Evolutionary conservation across 2,888 invertebrate species (phyloP).

Genomic region (Tenthredo notha): DNA sequence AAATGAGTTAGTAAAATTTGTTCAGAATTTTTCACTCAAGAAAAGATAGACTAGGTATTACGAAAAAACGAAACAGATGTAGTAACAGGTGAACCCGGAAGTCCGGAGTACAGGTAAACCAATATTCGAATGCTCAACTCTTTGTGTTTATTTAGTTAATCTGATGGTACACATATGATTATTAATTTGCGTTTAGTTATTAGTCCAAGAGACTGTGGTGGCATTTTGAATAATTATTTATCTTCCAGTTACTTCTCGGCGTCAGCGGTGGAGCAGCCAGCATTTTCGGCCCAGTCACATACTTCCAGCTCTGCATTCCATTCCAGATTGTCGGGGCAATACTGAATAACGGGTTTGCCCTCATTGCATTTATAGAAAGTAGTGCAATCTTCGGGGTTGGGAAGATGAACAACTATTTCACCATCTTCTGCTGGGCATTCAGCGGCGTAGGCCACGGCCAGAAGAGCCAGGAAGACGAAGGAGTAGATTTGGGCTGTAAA

Average conservation of each 20-base stretch:
- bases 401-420: conserved; percentile 62
- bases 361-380: conserved; percentile 65
- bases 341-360: conserved; percentile 61
- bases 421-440: conserved; percentile 57
- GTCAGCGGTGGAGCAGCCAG: conserved; percentile 60
- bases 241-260: neutral
- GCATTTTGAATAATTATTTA: neutral
- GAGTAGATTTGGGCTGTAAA: neutral
- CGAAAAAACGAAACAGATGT: neutral
- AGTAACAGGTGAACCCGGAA: neutral
- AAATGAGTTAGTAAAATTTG: neutral
- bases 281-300: conserved; percentile 67
- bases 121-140: neutral
- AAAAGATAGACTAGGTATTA: neutral
- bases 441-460: conserved; percentile 52
- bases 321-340: conserved; percentile 66
- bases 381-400: conserved; percentile 66
- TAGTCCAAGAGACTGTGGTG: neutral
- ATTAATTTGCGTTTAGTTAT: neutral
- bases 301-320: conserved; percentile 63
- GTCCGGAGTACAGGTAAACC: neutral
- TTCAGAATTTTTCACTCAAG: neutral
- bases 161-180: neutral
- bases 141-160: neutral
- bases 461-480: conserved; percentile 56